A percentile compares a stretch with the other conserved stretches of the same genome.
These are phyloP conservation scores for Diplazon laetatorius DNA, from an alignment of 2,888 invertebrate genomes.

Conservation along the genomic window DNA sequence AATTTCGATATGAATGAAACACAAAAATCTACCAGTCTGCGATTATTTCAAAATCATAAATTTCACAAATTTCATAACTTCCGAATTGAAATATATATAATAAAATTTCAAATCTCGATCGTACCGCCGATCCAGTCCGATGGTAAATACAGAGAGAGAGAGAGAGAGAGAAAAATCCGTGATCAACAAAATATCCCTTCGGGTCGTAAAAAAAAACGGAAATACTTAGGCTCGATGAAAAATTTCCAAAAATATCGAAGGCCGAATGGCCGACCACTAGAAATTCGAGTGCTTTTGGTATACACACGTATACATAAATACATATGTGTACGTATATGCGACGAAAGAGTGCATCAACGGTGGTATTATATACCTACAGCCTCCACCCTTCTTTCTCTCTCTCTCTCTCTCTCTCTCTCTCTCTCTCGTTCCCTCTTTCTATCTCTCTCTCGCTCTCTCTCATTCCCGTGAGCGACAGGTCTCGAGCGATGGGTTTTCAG, in stretches of 20 bases:
- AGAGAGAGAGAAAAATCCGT: too few species aligned
- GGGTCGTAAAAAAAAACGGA: not conserved
- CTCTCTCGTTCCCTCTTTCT: conserved; percentile 38
- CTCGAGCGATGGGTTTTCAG: conserved; percentile 78
- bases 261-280: conserved; percentile 39
- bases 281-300: conserved; percentile 51
- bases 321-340: conserved; percentile 11
- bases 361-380: conserved; percentile 15
- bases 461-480: conserved; percentile 56
- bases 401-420: conserved; percentile 23
- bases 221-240: not conserved
- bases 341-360: conserved; percentile 27
- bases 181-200: too few species aligned
- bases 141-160: too few species aligned
- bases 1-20: too few species aligned
- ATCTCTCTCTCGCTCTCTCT: conserved; percentile 27
- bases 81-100: too few species aligned
- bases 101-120: too few species aligned
- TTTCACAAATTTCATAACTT: too few species aligned
- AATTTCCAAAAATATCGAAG: conserved; percentile 51
- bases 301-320: conserved; percentile 12
- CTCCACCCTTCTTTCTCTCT: not conserved
- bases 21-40: too few species aligned
- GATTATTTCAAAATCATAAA: too few species aligned
- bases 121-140: too few species aligned